phyloP scores from a whole-genome alignment of 1,140 invertebrate species.

The Globodera rostochiensis region DNA sequence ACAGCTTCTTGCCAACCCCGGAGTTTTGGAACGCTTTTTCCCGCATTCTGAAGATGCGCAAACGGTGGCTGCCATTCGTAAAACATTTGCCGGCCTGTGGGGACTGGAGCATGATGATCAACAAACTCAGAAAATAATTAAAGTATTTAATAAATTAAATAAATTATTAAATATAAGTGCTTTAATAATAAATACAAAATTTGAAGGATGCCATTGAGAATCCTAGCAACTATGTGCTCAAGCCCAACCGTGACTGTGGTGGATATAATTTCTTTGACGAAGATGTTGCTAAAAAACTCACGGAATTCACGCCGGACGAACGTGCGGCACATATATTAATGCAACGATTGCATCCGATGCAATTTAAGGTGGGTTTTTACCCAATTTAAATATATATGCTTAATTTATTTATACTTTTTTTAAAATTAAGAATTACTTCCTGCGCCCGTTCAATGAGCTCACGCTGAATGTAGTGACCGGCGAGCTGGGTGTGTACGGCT shows the following conservation, averaged over 20 bases:
- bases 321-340: not conserved
- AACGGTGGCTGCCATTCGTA: not conserved
- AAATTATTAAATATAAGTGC: not conserved
- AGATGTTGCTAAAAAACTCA: not conserved
- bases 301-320: not conserved
- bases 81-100: not conserved
- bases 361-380: not conserved
- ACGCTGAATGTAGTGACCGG: not conserved
- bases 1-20: not conserved
- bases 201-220: not conserved
- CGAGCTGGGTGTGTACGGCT: not conserved
- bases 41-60: not conserved
- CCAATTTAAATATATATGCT: constrained; percentile 64
- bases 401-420: no score
- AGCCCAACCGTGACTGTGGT: not conserved
- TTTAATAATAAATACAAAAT: not conserved
- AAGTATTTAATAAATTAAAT: not conserved
- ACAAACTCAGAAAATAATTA: not conserved
- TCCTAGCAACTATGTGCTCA: not conserved
- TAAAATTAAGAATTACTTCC: not conserved
- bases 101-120: not conserved
- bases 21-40: not conserved
- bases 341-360: not conserved
- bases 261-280: not conserved
- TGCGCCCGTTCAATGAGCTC: not conserved